These are phyloP conservation scores for Augochlorella aurata DNA, from an alignment of 2,888 invertebrate genomes.

Conservation along the genomic window DNA sequence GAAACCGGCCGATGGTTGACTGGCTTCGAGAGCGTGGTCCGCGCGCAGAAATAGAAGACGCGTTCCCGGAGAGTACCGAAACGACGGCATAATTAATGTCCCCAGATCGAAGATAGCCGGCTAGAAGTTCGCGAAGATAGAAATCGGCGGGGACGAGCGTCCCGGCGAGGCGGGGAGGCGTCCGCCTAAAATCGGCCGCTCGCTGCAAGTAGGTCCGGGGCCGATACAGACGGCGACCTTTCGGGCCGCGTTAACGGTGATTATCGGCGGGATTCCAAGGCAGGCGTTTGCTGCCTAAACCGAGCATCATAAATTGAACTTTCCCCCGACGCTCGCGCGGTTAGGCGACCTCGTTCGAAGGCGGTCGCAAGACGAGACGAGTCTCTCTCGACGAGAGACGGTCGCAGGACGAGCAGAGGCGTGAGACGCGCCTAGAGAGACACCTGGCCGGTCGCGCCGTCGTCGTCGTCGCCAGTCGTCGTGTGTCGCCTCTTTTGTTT, in stretches of 20 bases:
- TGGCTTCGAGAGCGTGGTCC: not conserved
- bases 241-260: conserved; percentile 48
- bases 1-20: not conserved
- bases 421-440: conserved; percentile 36
- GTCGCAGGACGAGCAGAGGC: conserved; percentile 49
- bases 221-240: conserved; percentile 49
- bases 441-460: conserved; percentile 28
- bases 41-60: not conserved
- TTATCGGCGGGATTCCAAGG: conserved; percentile 64
- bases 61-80: not conserved
- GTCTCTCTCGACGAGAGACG: conserved; percentile 9
- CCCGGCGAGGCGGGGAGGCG: not conserved
- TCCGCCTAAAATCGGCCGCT: conserved; percentile 43
- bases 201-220: conserved; percentile 51
- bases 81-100: conserved; percentile 6
- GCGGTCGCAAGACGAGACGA: conserved; percentile 32
- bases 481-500: conserved; percentile 54
- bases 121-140: conserved; percentile 29
- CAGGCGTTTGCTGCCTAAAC: conserved; percentile 63
- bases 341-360: conserved; percentile 64
- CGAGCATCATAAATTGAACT: conserved; percentile 68
- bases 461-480: conserved; percentile 12
- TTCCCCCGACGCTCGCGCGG: conserved; percentile 61
- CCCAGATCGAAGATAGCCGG: conserved; percentile 12
- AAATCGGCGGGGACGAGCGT: conserved; percentile 15